Conservation (phyloP, 2,888 invertebrate species). For the Gibbula magus region DNA sequence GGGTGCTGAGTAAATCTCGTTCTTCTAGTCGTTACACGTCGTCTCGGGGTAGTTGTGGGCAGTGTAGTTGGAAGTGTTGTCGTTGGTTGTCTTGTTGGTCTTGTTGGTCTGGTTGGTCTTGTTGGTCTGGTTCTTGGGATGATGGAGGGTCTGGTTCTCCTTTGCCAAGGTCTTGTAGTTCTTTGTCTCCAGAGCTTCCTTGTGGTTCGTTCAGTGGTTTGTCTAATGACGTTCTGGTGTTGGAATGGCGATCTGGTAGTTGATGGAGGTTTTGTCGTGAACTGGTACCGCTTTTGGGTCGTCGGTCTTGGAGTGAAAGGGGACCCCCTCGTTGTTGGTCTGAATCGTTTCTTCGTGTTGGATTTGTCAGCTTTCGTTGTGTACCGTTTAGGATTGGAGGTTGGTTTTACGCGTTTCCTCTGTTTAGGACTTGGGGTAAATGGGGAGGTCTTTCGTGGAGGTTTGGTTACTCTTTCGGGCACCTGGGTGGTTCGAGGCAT, state of each 20-base stretch:
- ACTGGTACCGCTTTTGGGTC: neutral
- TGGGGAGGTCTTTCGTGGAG: neutral
- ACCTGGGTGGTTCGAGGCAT: neutral
- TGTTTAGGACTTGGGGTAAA: neutral
- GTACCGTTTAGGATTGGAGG: neutral
- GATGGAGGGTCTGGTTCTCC: constrained; percentile 3
- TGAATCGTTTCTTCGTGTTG: neutral
- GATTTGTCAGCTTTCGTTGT: neutral
- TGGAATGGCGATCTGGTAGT: neutral
- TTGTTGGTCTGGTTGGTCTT: neutral
- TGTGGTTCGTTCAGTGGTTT: neutral
- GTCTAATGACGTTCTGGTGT: neutral
- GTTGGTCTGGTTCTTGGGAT: neutral
- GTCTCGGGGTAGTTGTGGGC: neutral
- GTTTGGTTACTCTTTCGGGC: neutral
- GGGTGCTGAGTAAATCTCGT: neutral
- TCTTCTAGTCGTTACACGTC: neutral
- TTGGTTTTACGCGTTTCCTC: neutral
- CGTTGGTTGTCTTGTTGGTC: neutral
- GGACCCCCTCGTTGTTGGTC: constrained; percentile 2
- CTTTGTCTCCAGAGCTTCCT: neutral
- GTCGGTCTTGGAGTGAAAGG: constrained; percentile 25
- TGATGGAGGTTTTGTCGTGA: neutral
- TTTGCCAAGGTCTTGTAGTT: neutral
- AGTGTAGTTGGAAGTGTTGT: neutral